phyloP scores from a whole-genome alignment of 2,888 invertebrate genomes.

The Lasioglossum leucozonium region DNA sequence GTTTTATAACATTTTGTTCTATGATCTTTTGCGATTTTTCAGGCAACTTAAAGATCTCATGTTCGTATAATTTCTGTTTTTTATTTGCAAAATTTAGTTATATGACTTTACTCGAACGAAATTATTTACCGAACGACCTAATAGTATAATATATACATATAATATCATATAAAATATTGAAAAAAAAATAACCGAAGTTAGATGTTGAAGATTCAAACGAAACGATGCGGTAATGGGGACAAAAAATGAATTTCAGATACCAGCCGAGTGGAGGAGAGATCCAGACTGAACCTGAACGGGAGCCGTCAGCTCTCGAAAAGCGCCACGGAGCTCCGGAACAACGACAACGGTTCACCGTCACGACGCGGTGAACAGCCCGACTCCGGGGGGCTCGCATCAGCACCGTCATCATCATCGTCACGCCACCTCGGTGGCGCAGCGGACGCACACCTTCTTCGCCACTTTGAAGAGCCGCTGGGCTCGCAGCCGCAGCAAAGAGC shows the following conservation, averaged over 20 bases:
- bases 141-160: no score
- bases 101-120: no score
- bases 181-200: no score
- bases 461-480: slow-evolving; percentile 93
- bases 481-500: slow-evolving; percentile 90
- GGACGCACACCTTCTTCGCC: slow-evolving; percentile 93
- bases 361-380: slow-evolving; percentile 84
- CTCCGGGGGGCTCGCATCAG: slow-evolving; percentile 69
- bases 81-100: no score
- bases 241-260: slow-evolving; percentile 50
- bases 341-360: slow-evolving; percentile 85
- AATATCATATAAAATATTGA: no score
- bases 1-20: no score
- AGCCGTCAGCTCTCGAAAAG: slow-evolving; percentile 92
- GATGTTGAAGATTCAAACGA: no score
- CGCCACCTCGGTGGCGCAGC: slow-evolving; percentile 91
- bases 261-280: slow-evolving; percentile 75
- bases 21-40: no score
- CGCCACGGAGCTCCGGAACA: slow-evolving; percentile 89
- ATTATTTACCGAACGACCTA: no score
- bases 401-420: slow-evolving; percentile 85
- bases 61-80: no score
- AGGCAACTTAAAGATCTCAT: no score
- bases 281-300: slow-evolving; percentile 81
- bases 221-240: neutral